phyloP scores from a whole-genome alignment of 2,888 invertebrate genomes.

The Acanthosepion esculentum region DNA sequence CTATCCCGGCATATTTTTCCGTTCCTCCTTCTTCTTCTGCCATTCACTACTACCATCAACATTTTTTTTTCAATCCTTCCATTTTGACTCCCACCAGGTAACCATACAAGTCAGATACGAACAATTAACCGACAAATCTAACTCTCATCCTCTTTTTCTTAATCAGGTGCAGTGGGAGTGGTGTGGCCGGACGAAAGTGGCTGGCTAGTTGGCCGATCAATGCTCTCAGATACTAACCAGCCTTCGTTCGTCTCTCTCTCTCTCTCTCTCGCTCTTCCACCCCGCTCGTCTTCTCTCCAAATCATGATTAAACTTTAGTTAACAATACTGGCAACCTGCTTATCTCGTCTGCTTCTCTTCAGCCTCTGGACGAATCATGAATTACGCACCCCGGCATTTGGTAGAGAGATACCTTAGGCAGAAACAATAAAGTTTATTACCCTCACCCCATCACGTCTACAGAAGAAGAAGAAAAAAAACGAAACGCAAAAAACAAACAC shows the following conservation, averaged over 20 bases:
- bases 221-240: too few species aligned
- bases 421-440: background rate
- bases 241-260: background rate
- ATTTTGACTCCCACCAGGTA: too few species aligned
- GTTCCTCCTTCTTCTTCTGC: background rate
- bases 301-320: background rate
- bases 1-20: background rate
- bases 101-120: too few species aligned
- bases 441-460: background rate
- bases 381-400: background rate
- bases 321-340: background rate
- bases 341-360: background rate
- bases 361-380: background rate
- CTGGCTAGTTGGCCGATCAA: too few species aligned
- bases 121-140: too few species aligned
- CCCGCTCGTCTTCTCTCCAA: background rate
- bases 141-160: too few species aligned
- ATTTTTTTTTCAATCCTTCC: background rate
- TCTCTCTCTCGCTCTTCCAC: too few species aligned
- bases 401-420: background rate
- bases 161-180: too few species aligned
- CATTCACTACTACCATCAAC: background rate
- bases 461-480: background rate
- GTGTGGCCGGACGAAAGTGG: too few species aligned
- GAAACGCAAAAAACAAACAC: background rate